phyloP scores from a whole-genome alignment of 2,797 vertebrate species.

The Melopsittacus undulatus region DNA sequence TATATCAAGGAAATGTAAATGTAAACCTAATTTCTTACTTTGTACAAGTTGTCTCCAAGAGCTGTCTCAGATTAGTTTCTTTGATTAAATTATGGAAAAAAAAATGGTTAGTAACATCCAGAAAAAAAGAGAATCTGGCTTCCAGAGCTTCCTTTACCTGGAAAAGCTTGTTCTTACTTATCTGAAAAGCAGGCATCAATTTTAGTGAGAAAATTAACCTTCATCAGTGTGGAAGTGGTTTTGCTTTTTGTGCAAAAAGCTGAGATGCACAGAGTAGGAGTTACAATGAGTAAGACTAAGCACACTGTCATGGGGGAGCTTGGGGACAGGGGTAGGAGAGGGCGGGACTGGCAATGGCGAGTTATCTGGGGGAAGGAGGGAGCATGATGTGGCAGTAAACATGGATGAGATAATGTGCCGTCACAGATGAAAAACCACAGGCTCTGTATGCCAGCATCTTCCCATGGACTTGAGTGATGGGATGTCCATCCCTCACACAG shows the following conservation, averaged over 20 bases:
- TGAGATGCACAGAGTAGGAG: background rate
- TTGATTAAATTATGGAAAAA: background rate
- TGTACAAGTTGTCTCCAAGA: background rate
- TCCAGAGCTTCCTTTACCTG: background rate
- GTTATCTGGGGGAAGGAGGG: background rate
- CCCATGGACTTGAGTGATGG: background rate
- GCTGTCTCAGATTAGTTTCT: background rate
- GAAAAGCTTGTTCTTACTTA: background rate
- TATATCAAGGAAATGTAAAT: background rate
- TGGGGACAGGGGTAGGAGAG: background rate
- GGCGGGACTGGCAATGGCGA: rapidly evolving
- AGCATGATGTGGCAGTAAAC: background rate
- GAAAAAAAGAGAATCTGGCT: background rate
- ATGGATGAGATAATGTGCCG: rapidly evolving
- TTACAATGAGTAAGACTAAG: background rate
- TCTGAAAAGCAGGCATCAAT: background rate
- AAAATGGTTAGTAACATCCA: background rate
- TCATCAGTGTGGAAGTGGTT: background rate
- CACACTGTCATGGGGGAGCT: no score
- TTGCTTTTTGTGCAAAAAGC: background rate
- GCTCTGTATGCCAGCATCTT: rapidly evolving
- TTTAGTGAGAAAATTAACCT: background rate
- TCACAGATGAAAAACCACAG: background rate
- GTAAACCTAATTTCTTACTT: background rate
- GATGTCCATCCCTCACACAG: rapidly evolving